These are phyloP conservation scores for Ephestia elutella DNA, from an alignment of 1,140 invertebrate species.

Conservation along the genomic window DNA sequence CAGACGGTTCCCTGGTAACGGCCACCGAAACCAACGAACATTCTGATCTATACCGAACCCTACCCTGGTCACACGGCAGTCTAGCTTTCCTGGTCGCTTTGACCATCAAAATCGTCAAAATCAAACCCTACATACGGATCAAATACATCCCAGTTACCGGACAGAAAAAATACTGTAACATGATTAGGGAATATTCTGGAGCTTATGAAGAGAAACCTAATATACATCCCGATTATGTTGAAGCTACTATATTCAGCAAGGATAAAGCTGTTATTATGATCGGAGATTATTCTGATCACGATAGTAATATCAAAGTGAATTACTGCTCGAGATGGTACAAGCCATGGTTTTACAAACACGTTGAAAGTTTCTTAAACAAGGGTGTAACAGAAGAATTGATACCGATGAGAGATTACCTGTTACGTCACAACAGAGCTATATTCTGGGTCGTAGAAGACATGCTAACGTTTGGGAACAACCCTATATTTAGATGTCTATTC, in stretches of 20 bases:
- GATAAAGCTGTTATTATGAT: conserved; percentile 85
- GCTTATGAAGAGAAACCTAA: conserved; percentile 73
- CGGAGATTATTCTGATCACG: conserved; percentile 73
- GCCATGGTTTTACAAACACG: conserved; percentile 91
- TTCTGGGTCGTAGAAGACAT: conserved; percentile 91
- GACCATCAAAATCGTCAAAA: conserved; percentile 84
- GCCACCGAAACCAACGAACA: conserved; percentile 83
- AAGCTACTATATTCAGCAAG: conserved; percentile 81
- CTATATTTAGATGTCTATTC: conserved; percentile 81
- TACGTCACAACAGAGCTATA: conserved; percentile 85
- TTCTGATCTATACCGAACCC: conserved; percentile 82
- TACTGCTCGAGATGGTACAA: conserved; percentile 86
- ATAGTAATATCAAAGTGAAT: conserved; percentile 75
- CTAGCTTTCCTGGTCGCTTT: conserved; percentile 86
- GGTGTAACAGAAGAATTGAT: conserved; percentile 80
- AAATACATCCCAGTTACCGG: conserved; percentile 81
- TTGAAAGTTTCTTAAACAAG: conserved; percentile 74
- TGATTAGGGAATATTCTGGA: conserved; percentile 72
- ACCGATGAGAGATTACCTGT: conserved; percentile 86
- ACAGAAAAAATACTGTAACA: conserved; percentile 79
- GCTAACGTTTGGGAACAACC: conserved; percentile 89
- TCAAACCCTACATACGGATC: conserved; percentile 79
- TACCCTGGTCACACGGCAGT: conserved; percentile 91
- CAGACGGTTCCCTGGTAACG: conserved; percentile 81
- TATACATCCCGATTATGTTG: conserved; percentile 84